These are phyloP conservation scores for Trachelus stipa DNA, from an alignment of 2,888 invertebrate genomes.

Conservation along the genomic window DNA sequence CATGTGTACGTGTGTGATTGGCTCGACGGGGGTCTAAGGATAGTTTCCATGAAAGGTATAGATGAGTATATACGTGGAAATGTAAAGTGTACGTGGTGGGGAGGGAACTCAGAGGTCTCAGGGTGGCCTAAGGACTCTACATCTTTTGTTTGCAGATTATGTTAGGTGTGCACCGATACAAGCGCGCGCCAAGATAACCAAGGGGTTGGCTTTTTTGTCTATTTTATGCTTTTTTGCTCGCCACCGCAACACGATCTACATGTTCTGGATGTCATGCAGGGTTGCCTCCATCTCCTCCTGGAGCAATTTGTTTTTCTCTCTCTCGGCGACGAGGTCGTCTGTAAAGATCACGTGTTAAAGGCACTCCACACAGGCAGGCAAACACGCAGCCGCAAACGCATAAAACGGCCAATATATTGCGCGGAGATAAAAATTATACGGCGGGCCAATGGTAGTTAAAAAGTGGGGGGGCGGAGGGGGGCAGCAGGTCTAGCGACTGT, in stretches of 20 bases:
- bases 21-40: neutral
- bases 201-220: neutral
- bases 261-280: slow-evolving; percentile 98
- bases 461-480: neutral
- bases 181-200: slow-evolving; percentile 31
- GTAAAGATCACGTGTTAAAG: slow-evolving; percentile 70
- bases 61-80: neutral
- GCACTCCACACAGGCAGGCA: slow-evolving; percentile 53
- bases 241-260: slow-evolving; percentile 75
- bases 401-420: neutral
- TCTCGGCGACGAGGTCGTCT: slow-evolving; percentile 96
- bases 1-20: neutral
- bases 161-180: slow-evolving; percentile 36
- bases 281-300: slow-evolving; percentile 99
- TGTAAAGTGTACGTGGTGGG: neutral
- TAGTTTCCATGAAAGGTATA: neutral
- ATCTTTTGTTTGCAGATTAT: slow-evolving; percentile 17
- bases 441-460: neutral
- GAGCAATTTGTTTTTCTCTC: slow-evolving; percentile 95
- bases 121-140: slow-evolving; percentile 22
- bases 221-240: slow-evolving; percentile 14
- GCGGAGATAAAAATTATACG: neutral
- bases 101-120: neutral
- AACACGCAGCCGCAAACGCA: slow-evolving; percentile 31
- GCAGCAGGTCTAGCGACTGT: neutral